Conservation (phyloP, 2,797 vertebrate species). For the Simalia tracyae region DNA sequence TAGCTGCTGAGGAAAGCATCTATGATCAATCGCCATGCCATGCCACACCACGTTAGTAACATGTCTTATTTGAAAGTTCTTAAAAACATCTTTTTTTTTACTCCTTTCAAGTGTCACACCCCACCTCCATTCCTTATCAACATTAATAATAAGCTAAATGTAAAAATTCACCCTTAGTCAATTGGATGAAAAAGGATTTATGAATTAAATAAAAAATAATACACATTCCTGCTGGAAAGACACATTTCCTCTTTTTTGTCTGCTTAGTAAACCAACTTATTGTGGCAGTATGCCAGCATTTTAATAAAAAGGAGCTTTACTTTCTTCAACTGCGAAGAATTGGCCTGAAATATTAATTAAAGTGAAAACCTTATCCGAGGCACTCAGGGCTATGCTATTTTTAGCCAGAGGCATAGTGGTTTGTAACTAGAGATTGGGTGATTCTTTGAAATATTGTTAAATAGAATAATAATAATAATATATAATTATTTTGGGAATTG, state of each 20-base stretch:
- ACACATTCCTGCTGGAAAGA: slow-evolving; percentile 66
- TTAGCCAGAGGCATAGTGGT: slow-evolving; percentile 39
- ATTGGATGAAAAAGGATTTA: slow-evolving; percentile 62
- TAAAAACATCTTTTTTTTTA: slow-evolving; percentile 28
- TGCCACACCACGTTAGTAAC: not conserved
- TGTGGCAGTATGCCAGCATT: slow-evolving; percentile 68
- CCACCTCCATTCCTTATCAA: not conserved
- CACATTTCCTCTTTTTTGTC: slow-evolving; percentile 41
- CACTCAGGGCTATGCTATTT: slow-evolving; percentile 63
- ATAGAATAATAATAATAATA: not conserved
- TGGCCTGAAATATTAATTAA: slow-evolving; percentile 74
- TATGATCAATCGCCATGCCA: not conserved
- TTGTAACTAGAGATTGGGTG: slow-evolving; percentile 59
- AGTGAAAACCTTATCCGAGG: slow-evolving; percentile 65
- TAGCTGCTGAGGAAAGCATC: not conserved
- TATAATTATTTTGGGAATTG: slow-evolving; percentile 23
- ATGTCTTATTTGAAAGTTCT: fast-evolving
- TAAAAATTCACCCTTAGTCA: slow-evolving; percentile 58
- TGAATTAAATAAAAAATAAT: slow-evolving; percentile 63
- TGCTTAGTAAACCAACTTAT: slow-evolving; percentile 69
- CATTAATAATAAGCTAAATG: slow-evolving; percentile 31
- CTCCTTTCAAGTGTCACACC: not conserved
- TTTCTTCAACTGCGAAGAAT: slow-evolving; percentile 69
- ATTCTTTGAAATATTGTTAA: slow-evolving; percentile 55
- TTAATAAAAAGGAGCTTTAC: slow-evolving; percentile 75